Conservation (phyloP, 35 echinoderm and acorn worm species). For the Ptychodera flava region DNA sequence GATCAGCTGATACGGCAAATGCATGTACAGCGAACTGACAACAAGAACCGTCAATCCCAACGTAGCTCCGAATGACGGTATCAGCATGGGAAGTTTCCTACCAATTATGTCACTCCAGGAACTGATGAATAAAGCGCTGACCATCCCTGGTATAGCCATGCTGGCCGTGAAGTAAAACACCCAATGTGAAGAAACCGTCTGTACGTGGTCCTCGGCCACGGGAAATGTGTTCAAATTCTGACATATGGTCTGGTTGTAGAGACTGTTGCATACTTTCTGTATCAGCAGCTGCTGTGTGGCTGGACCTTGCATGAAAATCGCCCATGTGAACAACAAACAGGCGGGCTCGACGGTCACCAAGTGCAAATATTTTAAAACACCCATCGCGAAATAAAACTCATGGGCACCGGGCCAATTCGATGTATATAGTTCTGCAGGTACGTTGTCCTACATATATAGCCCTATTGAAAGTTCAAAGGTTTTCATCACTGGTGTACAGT, state of each 20-base stretch:
- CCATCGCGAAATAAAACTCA: too few relatives aligned
- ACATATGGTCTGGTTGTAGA: slow-evolving; percentile 46
- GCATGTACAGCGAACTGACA: slow-evolving; percentile 8
- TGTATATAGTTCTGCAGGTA: too few relatives aligned
- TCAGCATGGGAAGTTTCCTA: slow-evolving; percentile 51
- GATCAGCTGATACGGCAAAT: slow-evolving; percentile 20
- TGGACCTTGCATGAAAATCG: slow-evolving; percentile 57
- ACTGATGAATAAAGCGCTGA: slow-evolving; percentile 59
- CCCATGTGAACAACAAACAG: slow-evolving; percentile 55
- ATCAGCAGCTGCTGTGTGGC: slow-evolving; percentile 69
- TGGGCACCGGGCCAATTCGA: too few relatives aligned
- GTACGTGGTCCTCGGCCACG: slow-evolving; percentile 49
- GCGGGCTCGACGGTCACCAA: slow-evolving; percentile 61
- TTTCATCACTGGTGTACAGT: too few relatives aligned
- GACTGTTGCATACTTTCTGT: slow-evolving; percentile 31
- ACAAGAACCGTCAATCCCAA: slow-evolving; percentile 28
- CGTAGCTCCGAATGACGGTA: slow-evolving; percentile 44
- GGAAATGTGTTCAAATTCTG: slow-evolving; percentile 42
- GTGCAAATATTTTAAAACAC: not conserved
- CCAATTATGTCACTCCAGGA: slow-evolving; percentile 65
- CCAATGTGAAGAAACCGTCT: slow-evolving; percentile 40
- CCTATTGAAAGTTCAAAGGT: too few relatives aligned
- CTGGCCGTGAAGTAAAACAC: slow-evolving; percentile 43
- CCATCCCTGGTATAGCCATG: slow-evolving; percentile 42
- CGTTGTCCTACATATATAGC: too few relatives aligned